Evolutionary conservation across 2,113 vertebrate species (phyloP), one percentile per base, ranked within the genome.

Genomic region (Erpornis zantholeuca): DNA sequence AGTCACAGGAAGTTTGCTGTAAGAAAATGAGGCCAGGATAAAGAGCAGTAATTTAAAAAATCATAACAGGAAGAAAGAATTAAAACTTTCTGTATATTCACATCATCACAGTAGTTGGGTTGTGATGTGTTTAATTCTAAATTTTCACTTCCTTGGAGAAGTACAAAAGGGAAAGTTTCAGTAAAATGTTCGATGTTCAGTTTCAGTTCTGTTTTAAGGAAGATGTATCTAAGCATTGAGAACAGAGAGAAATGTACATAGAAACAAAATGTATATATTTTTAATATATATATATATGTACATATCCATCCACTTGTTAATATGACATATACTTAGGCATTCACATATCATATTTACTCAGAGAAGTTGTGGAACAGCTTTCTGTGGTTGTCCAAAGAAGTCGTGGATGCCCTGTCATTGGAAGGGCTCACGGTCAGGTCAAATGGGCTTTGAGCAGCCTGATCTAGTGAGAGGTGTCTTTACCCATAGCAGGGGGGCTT

Each of bases 401-500:
- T 8, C 44, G 15, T 52, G 64, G 31, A 7, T 56, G 11, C 3
- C 6, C 3, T 12, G 3, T 47, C 52, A 7, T 0, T 61, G 40
- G 17, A 61, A 70, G 11, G 20, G 6, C 38, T 56, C 53, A 45
- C 50, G 44, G n/a, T 27, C 40, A 54, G 6, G 40, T 17, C 81
- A 60, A n/a, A 76, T 33, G 42, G 8, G 10, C 47, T 80, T 70
- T 56, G 50, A 79, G 52, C 4, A 36, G 35, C 21, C 9, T 78
- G 35, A 8, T n/a, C 31, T 50, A 8, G 11, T 47, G 52, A 17
- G 56, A 92, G 17, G 8, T 79, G 20, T 36, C 29, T 38, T 45
- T 57, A 20, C 12, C 11, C 3, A 12, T 6, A 24, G 19, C 28
- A 56, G 4, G 2, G 31, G 7, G 5, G 3, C 4, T 33, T 25